Conservation (phyloP, 2,888 invertebrate species). For the Synergus umbraculus region DNA sequence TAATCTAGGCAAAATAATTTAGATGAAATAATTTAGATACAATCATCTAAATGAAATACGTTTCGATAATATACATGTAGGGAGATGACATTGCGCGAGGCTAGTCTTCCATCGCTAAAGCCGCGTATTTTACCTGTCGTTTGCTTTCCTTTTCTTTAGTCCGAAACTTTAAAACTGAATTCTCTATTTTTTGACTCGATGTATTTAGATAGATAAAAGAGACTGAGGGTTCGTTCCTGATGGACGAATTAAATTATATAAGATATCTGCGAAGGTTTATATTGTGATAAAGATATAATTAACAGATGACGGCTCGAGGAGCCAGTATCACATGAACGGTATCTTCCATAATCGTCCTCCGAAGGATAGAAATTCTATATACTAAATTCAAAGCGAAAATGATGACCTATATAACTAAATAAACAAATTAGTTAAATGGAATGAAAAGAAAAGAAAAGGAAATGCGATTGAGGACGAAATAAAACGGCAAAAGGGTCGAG, state of each 20-base stretch:
- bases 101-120: slow-evolving; percentile 36
- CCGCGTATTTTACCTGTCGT: slow-evolving; percentile 1
- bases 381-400: slow-evolving; percentile 5
- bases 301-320: slow-evolving; percentile 20
- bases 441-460: slow-evolving; percentile 17
- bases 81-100: slow-evolving; percentile 25
- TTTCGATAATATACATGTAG: slow-evolving; percentile 44
- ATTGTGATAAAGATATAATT: slow-evolving; percentile 30
- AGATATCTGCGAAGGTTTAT: slow-evolving; percentile 33
- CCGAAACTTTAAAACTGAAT: slow-evolving; percentile 47
- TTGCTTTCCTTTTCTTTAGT: slow-evolving; percentile 40
- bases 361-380: not conserved
- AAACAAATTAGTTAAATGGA: not conserved
- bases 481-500: slow-evolving; percentile 22
- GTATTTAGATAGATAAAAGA: slow-evolving; percentile 51
- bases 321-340: slow-evolving; percentile 31
- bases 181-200: slow-evolving; percentile 65
- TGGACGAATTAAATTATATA: slow-evolving; percentile 11
- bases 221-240: slow-evolving; percentile 13
- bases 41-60: slow-evolving; percentile 6
- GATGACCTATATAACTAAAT: slow-evolving; percentile 27
- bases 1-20: not conserved
- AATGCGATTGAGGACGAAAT: slow-evolving; percentile 12
- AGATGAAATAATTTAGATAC: not conserved
- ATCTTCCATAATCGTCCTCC: slow-evolving; percentile 41